Base-by-base conservation (phyloP, 2,113 vertebrate species). In the Morone chrysops region DNA sequence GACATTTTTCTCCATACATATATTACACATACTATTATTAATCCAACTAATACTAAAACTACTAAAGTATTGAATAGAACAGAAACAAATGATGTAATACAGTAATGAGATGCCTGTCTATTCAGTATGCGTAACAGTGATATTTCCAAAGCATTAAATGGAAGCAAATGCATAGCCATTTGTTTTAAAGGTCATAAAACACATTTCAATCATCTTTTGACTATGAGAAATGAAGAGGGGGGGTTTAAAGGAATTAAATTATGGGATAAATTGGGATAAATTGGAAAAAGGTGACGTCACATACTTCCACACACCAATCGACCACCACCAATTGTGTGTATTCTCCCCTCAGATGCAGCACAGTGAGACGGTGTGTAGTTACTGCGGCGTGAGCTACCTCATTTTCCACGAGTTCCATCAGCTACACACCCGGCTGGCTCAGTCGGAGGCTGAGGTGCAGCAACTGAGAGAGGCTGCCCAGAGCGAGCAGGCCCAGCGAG, bases 341-440 rank as follows among this genome's bases (percentile, higher is more conserved):
- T 87, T 77, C 81, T 75, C 40, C 56, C 18, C 50, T 57, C 84
- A 95, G 94, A 95, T 95, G 94, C 90, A 90, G 54, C 94, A 40
- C 89, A 93, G 96, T 36, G 96, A 97, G 87, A 98, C 96, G 0
- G 93, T 95, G 68, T 99, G 97, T 84, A 95, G 93, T 56, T 98
- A 97, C 92, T 98, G 97, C 4, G 97, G 97, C 1, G 94, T 98
- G 78, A 99, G 97, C 94, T 98, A 98, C 88, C 86, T 99, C 84
- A 96, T 97, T 67, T 96, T 97, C 66, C 96, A 97, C 2, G 97
- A 98, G 84, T 97, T 98, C 87, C 97, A 96, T 76, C 83, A 90
- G 82, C 96, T 98, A 92, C 93, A 96, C 90, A 95, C 95, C 69
- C 96, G 92, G 90, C 70, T 97, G 8, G 93, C 91, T 87, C 94